Base-by-base conservation (phyloP, 2,797 vertebrate genomes). In the Falco peregrinus region DNA sequence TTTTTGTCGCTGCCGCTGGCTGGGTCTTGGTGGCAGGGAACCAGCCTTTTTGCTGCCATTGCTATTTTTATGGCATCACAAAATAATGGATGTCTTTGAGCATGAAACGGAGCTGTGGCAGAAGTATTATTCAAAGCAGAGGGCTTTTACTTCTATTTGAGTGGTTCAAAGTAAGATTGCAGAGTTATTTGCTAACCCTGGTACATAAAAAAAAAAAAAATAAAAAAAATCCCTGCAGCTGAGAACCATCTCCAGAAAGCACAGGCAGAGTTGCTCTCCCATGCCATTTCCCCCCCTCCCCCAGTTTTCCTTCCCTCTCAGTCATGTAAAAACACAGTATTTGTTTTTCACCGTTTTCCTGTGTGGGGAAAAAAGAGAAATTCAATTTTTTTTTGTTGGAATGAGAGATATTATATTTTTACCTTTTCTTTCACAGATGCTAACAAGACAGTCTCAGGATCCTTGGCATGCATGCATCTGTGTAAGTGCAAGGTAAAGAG, bases 231-330 rank as follows among this genome's bases (percentile, higher is more conserved):
- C 50, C 60, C 45, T 48, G 54, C 50, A 75, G 39, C 35, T 69
- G 67, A 89, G 47, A 84, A 43, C 24, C 51, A 12, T 48, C 16
- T 77, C 51, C 75, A 74, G 84, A 83, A 93, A 80, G 50, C 75
- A 50, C 35, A 48, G 47, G 25, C 53, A 37, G 45, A 37, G 10
- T 4, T 89, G 7, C 13, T 71, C n/a, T 88, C 53, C 47, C 41
- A 71, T 1, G 0, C 43, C 3, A 0, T 39, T 87, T 11, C 25
- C 78, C 78, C 31, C 16, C 3, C 2, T 37, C 37, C 37, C 37
- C 37, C 37, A 2, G 21, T 63, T 87, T 85, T 73, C 22, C 5
- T 77, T 92, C 26, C 12, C 6, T 43, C 26, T n/a, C 6, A 9
- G 16, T 63, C 45, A 78, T 8, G 7, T 61, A 50, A 11, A 54